Conservation (phyloP, 2,113 vertebrate species). For the Saguinus imperator region DNA sequence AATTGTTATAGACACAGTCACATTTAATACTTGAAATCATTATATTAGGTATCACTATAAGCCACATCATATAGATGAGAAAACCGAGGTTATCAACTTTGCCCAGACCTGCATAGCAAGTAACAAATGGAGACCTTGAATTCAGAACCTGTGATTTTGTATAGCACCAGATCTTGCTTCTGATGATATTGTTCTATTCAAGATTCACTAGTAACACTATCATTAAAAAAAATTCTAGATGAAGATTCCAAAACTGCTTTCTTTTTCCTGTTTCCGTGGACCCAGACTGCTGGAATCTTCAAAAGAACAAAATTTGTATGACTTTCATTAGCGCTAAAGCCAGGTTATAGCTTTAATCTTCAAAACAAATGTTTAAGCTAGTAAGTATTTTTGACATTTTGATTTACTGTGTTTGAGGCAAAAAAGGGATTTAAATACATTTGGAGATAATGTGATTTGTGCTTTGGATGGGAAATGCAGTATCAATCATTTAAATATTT, state of each 20-base stretch:
- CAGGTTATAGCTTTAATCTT: conserved; percentile 45
- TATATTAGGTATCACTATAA: background rate
- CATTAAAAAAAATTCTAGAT: background rate
- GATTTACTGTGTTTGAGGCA: conserved; percentile 51
- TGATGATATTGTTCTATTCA: background rate
- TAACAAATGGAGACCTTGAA: background rate
- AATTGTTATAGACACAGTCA: background rate
- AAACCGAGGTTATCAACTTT: background rate
- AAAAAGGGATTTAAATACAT: conserved; percentile 36
- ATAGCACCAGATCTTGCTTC: background rate
- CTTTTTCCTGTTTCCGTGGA: background rate
- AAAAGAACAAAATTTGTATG: background rate
- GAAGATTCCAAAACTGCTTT: background rate
- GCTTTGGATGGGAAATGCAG: conserved; percentile 19
- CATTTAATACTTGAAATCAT: background rate
- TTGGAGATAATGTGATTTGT: conserved; percentile 64
- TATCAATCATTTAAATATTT: conserved; percentile 56
- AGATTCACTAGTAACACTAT: background rate
- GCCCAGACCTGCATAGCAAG: background rate
- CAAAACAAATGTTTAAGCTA: conserved; percentile 58
- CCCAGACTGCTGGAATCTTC: background rate
- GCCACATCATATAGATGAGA: background rate
- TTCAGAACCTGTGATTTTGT: background rate
- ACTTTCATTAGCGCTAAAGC: background rate
- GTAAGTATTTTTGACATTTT: conserved; percentile 60